Conservation (phyloP, 2,888 invertebrate genomes). For the Lasioglossum leucozonium region DNA sequence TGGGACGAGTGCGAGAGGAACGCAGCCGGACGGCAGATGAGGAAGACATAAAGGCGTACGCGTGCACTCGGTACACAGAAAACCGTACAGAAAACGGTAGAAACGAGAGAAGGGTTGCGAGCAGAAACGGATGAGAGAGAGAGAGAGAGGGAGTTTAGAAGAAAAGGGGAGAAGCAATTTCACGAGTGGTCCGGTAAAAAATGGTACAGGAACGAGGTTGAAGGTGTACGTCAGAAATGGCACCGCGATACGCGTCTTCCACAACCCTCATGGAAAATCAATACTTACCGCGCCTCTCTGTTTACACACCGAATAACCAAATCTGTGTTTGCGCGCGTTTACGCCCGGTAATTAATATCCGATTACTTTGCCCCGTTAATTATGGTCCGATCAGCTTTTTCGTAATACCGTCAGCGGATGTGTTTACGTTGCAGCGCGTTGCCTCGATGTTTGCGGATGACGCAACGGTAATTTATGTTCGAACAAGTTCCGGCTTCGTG, state of each 20-base stretch:
- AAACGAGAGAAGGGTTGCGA: neutral
- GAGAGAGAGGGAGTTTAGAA: conserved; percentile 6
- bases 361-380: neutral
- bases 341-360: neutral
- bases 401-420: neutral
- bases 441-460: neutral
- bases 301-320: neutral
- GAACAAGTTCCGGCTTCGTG: too few relatives aligned
- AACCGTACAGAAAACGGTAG: neutral
- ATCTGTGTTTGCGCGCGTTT: neutral
- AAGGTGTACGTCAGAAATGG: neutral
- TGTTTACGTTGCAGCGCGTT: neutral
- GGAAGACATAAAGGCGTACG: neutral
- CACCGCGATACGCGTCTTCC: neutral
- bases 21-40: neutral
- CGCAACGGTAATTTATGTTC: neutral
- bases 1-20: conserved; percentile 13
- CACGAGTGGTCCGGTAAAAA: conserved; percentile 21
- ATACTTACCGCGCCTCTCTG: neutral
- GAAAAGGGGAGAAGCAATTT: conserved; percentile 37
- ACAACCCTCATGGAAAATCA: neutral
- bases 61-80: neutral
- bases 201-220: neutral
- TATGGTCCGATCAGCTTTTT: neutral
- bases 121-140: neutral